These are phyloP conservation scores for Proales similis DNA, from an alignment of 1,140 invertebrate species.

Conservation along the genomic window DNA sequence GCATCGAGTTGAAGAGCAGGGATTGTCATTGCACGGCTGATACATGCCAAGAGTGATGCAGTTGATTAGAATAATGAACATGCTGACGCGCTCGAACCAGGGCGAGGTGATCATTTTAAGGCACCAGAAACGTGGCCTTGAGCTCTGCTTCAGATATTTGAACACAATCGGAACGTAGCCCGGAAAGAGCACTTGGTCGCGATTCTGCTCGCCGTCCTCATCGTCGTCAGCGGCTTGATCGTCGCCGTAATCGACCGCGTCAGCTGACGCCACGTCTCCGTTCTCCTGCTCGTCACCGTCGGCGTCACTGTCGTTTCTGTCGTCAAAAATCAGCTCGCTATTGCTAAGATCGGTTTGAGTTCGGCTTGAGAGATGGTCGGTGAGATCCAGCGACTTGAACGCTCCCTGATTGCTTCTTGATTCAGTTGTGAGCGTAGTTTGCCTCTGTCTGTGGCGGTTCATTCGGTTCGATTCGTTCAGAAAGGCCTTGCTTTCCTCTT, in stretches of 20 bases:
- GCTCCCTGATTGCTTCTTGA: too few relatives aligned
- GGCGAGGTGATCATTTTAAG: constrained; percentile 90
- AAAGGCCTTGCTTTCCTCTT: too few relatives aligned
- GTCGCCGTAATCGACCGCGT: constrained; percentile 27
- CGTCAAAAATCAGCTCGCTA: constrained; percentile 3
- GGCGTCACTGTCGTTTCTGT: background rate
- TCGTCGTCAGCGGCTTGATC: constrained; percentile 39
- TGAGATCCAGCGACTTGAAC: too few relatives aligned
- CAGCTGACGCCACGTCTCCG: constrained; percentile 19
- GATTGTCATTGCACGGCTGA: constrained; percentile 75
- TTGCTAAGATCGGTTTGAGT: too few relatives aligned
- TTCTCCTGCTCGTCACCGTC: constrained; percentile 6
- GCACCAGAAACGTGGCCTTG: constrained; percentile 78
- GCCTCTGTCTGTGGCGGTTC: too few relatives aligned
- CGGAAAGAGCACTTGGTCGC: constrained; percentile 66
- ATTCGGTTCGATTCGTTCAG: too few relatives aligned
- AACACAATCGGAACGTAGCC: constrained; percentile 69
- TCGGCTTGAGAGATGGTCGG: too few relatives aligned
- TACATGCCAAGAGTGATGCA: constrained; percentile 99
- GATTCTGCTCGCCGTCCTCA: constrained; percentile 41
- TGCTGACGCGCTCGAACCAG: constrained; percentile 97
- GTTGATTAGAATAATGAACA: constrained; percentile 95
- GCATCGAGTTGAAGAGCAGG: constrained; percentile 78
- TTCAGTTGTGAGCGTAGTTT: too few relatives aligned
- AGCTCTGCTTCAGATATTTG: constrained; percentile 75